Evolutionary conservation across 2,113 vertebrate species (phyloP).

Genomic region (Tangachromis dhanisi): DNA sequence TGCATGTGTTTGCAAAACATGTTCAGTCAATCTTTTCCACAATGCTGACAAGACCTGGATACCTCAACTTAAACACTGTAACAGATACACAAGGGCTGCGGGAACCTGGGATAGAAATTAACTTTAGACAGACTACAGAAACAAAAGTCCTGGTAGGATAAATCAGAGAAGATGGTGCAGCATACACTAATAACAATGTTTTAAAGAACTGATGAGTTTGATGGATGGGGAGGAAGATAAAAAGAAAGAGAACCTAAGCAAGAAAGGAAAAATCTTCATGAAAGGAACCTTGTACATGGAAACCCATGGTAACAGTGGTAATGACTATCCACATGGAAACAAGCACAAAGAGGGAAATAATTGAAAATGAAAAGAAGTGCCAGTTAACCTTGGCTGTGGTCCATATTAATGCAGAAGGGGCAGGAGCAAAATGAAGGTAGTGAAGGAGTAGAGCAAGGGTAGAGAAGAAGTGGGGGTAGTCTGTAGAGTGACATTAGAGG

Average conservation of each 20-base stretch:
- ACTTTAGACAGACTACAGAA: background rate
- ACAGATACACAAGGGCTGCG: background rate
- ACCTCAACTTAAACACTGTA: background rate
- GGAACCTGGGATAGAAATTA: background rate
- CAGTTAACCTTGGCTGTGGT: constrained; percentile 25
- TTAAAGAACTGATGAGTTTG: background rate
- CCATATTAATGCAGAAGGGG: constrained; percentile 6
- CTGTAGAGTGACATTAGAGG: constrained; percentile 31
- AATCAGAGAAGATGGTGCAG: background rate
- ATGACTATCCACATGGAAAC: constrained; percentile 33
- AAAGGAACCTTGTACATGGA: constrained; percentile 25
- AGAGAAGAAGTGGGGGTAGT: constrained; percentile 42
- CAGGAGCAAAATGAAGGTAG: background rate
- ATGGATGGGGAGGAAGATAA: background rate
- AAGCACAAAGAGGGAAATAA: constrained; percentile 34
- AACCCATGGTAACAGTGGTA: constrained; percentile 51
- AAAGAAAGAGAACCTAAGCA: background rate
- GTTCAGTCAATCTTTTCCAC: background rate
- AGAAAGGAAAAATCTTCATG: background rate
- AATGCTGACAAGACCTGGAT: background rate
- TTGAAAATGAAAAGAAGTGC: constrained; percentile 35
- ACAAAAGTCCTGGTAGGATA: background rate
- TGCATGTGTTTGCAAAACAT: background rate
- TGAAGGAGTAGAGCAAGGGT: background rate
- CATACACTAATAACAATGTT: constrained; percentile 16